Evolutionary conservation across 2,113 vertebrate species (phyloP).

Genomic region (Xiphorhynchus elegans): DNA sequence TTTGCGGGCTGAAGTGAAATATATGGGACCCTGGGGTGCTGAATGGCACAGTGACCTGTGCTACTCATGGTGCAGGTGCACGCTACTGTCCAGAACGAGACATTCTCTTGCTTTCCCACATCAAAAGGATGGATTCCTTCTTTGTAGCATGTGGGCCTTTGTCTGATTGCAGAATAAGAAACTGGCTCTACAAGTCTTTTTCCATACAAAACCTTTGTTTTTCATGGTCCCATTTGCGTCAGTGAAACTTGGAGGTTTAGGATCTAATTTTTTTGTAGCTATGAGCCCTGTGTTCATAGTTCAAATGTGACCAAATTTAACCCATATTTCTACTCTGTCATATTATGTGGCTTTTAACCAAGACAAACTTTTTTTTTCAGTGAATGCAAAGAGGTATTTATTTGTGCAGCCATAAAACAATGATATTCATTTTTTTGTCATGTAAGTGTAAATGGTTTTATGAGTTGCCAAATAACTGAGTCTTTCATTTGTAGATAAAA

Average conservation of each 20-base stretch:
- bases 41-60: fast-evolving
- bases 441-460: background rate
- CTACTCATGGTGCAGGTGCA: background rate
- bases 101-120: background rate
- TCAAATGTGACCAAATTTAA: background rate
- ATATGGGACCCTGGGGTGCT: background rate
- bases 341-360: background rate
- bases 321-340: background rate
- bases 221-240: background rate
- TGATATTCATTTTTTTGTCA: background rate
- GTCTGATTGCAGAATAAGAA: background rate
- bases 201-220: background rate
- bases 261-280: background rate
- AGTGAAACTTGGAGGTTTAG: background rate
- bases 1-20: background rate
- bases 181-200: background rate
- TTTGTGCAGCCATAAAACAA: slow-evolving; percentile 1
- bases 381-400: background rate
- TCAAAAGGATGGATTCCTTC: background rate
- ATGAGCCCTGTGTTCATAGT: background rate
- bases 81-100: background rate
- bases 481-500: slow-evolving; percentile 23
- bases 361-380: background rate
- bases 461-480: background rate
- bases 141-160: background rate